Percentiles rank a stretch among this genome's conserved stretches.
Conservation (phyloP, 2,888 invertebrate species). For the Camptogramma bilineatum region DNA sequence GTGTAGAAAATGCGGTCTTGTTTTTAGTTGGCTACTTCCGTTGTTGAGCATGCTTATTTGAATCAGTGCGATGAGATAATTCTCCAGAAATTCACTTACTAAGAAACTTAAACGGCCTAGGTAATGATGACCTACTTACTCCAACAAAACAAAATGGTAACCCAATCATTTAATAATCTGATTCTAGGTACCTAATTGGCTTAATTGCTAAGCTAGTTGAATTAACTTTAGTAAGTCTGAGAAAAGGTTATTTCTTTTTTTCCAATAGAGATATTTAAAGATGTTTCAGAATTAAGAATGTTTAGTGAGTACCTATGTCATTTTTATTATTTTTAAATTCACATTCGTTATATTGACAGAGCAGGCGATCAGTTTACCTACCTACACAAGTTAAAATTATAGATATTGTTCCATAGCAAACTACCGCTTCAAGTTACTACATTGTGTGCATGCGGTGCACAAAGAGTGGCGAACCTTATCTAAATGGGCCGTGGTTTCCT, state of each 20-base stretch:
- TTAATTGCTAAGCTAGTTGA: not conserved
- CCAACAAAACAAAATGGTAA: not conserved
- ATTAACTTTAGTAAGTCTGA: not conserved
- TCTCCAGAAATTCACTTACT: not conserved
- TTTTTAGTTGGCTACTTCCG: constrained; percentile 28
- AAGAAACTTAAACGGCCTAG: too few relatives aligned
- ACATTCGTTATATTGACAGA: not conserved
- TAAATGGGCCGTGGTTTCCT: constrained; percentile 80
- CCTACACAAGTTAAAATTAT: not conserved
- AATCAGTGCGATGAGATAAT: constrained; percentile 9
- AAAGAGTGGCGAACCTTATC: constrained; percentile 67
- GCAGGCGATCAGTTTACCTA: not conserved
- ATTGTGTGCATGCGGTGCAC: constrained; percentile 58
- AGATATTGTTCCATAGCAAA: constrained; percentile 36
- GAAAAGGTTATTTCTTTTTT: too few relatives aligned
- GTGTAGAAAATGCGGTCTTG: constrained; percentile 27
- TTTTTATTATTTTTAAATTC: not conserved
- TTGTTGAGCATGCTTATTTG: constrained; percentile 13
- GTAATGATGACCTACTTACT: too few relatives aligned
- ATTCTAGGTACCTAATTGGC: not conserved
- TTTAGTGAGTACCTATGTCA: not conserved
- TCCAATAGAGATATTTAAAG: too few relatives aligned
- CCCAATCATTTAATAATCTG: not conserved
- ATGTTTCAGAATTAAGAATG: not conserved
- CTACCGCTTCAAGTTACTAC: constrained; percentile 48